Evolutionary conservation across 2,888 invertebrate genomes (phyloP).

Genomic region (Adelognathus sp.): DNA sequence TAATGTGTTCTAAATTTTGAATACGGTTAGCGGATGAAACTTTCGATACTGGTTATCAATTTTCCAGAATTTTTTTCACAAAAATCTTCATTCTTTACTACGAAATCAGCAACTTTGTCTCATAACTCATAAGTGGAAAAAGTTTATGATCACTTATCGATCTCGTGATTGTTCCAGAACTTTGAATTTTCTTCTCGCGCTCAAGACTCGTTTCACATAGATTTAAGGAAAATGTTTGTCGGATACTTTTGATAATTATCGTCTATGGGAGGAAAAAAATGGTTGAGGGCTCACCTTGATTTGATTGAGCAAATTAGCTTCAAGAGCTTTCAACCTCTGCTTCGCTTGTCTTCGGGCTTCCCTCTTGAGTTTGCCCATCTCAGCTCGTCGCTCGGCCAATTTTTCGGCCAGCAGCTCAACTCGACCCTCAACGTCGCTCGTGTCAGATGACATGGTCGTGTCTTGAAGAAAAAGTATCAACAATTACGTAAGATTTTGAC

Average conservation of each 20-base stretch:
- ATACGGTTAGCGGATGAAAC: too few relatives aligned
- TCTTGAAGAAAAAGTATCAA: constrained; percentile 63
- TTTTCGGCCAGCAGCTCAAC: constrained; percentile 78
- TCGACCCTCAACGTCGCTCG: constrained; percentile 78
- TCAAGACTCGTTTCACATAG: too few relatives aligned
- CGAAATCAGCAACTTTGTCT: too few relatives aligned
- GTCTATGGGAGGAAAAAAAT: too few relatives aligned
- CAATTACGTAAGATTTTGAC: not conserved
- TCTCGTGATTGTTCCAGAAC: too few relatives aligned
- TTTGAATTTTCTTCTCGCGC: too few relatives aligned
- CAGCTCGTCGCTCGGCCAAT: constrained; percentile 76
- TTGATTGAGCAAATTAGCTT: constrained; percentile 78
- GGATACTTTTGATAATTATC: not conserved
- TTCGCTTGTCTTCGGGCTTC: constrained; percentile 78
- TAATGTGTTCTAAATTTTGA: too few relatives aligned
- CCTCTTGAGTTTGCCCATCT: constrained; percentile 77
- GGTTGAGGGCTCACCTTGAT: constrained; percentile 73
- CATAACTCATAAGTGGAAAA: too few relatives aligned
- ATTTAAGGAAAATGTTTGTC: not conserved
- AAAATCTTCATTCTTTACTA: too few relatives aligned
- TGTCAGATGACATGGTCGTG: constrained; percentile 78
- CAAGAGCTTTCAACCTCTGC: constrained; percentile 75
- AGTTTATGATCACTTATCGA: too few relatives aligned
- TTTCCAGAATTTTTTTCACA: too few relatives aligned
- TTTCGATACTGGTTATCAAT: too few relatives aligned